Evolutionary conservation across 2,113 vertebrate species (phyloP).

Genomic region (Aleadryas rufinucha): DNA sequence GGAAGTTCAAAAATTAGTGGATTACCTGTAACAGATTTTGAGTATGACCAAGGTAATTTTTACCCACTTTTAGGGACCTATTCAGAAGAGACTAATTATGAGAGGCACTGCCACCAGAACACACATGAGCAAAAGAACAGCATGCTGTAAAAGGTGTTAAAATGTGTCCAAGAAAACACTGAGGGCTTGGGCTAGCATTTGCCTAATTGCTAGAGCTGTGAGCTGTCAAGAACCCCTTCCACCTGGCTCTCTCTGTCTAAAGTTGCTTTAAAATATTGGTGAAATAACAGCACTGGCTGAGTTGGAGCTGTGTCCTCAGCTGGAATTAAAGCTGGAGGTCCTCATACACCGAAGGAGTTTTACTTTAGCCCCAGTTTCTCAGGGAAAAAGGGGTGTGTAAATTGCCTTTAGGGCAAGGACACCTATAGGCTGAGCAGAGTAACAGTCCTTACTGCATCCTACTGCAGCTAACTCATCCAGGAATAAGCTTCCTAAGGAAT

Average conservation of each 20-base stretch:
- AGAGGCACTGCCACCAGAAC: neutral
- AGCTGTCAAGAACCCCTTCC: neutral
- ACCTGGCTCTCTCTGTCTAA: neutral
- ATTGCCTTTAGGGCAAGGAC: neutral
- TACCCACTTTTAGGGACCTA: slow-evolving; percentile 17
- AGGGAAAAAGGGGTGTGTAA: neutral
- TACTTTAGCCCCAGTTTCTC: neutral
- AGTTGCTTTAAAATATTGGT: neutral
- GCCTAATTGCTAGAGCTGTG: neutral
- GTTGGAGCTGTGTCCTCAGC: neutral
- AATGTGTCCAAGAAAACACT: neutral
- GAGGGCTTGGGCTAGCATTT: neutral
- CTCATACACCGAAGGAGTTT: neutral
- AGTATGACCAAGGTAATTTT: slow-evolving; percentile 28
- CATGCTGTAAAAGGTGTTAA: neutral
- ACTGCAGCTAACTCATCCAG: neutral
- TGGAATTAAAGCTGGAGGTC: neutral
- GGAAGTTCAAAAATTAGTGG: slow-evolving; percentile 27
- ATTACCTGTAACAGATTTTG: slow-evolving; percentile 20
- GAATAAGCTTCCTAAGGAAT: neutral
- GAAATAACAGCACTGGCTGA: neutral
- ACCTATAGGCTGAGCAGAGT: neutral
- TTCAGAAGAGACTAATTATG: slow-evolving; percentile 16
- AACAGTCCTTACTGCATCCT: neutral
- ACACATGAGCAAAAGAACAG: neutral